Conservation (phyloP, 2,888 invertebrate genomes). For the Dyspetes luteomarginatus region DNA sequence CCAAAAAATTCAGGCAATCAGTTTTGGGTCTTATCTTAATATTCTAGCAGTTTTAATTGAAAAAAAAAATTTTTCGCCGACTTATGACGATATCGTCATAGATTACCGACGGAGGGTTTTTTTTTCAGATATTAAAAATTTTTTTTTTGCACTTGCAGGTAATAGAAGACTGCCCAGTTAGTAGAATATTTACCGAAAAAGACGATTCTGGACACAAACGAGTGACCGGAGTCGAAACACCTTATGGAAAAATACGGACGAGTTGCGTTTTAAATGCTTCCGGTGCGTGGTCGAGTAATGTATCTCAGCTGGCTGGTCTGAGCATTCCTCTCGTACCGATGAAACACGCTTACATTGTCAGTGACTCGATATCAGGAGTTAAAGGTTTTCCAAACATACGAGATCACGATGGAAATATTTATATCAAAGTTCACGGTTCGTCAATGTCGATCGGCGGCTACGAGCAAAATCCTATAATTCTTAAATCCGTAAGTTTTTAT, state of each 20-base stretch:
- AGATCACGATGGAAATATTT: slow-evolving; percentile 93
- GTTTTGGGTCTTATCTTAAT: no score
- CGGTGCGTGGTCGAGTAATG: slow-evolving; percentile 92
- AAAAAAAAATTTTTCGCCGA: neutral
- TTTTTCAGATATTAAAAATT: neutral
- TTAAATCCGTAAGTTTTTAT: slow-evolving; percentile 87
- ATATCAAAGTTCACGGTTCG: slow-evolving; percentile 93
- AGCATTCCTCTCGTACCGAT: slow-evolving; percentile 91
- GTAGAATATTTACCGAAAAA: slow-evolving; percentile 88
- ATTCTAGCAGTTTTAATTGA: no score
- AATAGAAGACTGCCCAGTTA: slow-evolving; percentile 90
- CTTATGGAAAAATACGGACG: slow-evolving; percentile 90
- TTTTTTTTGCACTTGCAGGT: slow-evolving; percentile 83
- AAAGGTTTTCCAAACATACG: slow-evolving; percentile 92
- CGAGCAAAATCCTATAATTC: slow-evolving; percentile 92
- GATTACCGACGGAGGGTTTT: no score
- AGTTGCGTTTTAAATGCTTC: slow-evolving; percentile 91
- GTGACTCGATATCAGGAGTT: slow-evolving; percentile 90
- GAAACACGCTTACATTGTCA: slow-evolving; percentile 95
- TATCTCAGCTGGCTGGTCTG: slow-evolving; percentile 88
- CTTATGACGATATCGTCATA: neutral
- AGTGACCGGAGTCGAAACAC: slow-evolving; percentile 91
- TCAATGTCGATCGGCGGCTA: slow-evolving; percentile 94
- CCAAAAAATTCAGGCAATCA: no score
- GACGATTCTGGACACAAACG: slow-evolving; percentile 87